Conservation (phyloP, 1,140 invertebrate genomes). For the Lepidotrigona ventralis region DNA sequence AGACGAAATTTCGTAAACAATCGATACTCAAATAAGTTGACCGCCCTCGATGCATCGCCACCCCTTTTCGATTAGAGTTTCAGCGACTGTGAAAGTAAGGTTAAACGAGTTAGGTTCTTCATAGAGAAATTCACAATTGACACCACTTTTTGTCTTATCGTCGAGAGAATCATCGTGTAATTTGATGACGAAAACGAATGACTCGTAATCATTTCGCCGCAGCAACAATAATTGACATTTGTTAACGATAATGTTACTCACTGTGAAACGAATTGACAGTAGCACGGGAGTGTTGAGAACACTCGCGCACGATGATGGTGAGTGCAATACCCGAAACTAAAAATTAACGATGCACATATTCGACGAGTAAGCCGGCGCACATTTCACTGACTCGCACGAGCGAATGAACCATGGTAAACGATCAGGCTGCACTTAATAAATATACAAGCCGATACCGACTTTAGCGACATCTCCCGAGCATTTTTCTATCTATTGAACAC, state of each 20-base stretch:
- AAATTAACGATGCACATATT: constrained; percentile 49
- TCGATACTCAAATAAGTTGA: neutral
- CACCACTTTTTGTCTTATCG: neutral
- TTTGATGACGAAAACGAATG: neutral
- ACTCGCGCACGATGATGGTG: constrained; percentile 1
- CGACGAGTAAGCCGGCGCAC: constrained; percentile 6
- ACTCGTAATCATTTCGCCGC: neutral
- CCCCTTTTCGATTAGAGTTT: neutral
- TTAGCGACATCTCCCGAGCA: constrained; percentile 6
- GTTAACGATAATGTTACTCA: constrained; percentile 26
- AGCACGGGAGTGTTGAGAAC: neutral
- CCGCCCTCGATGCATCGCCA: neutral
- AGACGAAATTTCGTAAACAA: neutral
- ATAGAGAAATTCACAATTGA: neutral
- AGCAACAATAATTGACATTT: neutral
- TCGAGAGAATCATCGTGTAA: neutral
- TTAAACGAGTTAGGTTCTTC: neutral
- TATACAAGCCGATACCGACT: neutral
- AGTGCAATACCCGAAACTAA: constrained; percentile 30
- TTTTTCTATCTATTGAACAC: neutral
- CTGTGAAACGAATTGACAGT: constrained; percentile 29
- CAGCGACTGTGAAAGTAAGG: neutral
- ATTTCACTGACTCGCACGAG: constrained; percentile 41
- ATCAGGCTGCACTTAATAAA: constrained; percentile 4
- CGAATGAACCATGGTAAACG: constrained; percentile 17